These are phyloP conservation scores for Salvelinus fontinalis DNA, from an alignment of 2,113 vertebrate genomes.

Conservation along the genomic window DNA sequence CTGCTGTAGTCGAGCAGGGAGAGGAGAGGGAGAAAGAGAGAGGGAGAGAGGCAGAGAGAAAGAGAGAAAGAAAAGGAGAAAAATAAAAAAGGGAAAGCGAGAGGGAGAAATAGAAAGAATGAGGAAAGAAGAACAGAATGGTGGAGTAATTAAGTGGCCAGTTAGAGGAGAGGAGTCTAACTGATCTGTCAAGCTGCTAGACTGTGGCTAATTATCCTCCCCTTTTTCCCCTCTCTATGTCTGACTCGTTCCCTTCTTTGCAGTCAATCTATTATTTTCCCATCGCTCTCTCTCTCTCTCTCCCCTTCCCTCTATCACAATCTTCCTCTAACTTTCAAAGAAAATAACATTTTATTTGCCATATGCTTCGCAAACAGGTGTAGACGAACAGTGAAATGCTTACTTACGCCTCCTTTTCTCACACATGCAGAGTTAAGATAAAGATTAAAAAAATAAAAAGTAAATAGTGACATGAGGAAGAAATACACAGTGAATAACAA, in stretches of 20 bases:
- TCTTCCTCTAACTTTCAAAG: not conserved
- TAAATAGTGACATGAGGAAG: too few species aligned
- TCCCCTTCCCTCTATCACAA: constrained; percentile 17
- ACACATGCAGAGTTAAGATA: too few species aligned
- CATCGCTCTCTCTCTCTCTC: not conserved
- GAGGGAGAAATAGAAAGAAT: not conserved
- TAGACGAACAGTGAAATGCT: too few species aligned
- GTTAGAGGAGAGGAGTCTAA: constrained; percentile 63
- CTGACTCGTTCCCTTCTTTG: constrained; percentile 33
- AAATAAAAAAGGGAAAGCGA: too few species aligned
- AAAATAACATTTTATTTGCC: too few species aligned
- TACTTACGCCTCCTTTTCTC: too few species aligned
- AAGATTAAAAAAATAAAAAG: too few species aligned
- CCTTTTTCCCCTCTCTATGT: constrained; percentile 33
- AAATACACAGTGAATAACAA: too few species aligned
- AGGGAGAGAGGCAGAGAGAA: too few species aligned
- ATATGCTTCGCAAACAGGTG: too few species aligned
- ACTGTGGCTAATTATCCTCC: constrained; percentile 69
- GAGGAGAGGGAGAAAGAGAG: not conserved
- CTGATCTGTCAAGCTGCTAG: constrained; percentile 68
- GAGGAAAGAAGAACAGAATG: not conserved
- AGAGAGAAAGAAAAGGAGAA: too few species aligned
- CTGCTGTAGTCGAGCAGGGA: not conserved
- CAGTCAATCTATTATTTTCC: constrained; percentile 14
- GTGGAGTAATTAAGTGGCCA: constrained; percentile 63